Conservation (phyloP, 2,888 invertebrate genomes). For the Hypercompe scribonia region DNA sequence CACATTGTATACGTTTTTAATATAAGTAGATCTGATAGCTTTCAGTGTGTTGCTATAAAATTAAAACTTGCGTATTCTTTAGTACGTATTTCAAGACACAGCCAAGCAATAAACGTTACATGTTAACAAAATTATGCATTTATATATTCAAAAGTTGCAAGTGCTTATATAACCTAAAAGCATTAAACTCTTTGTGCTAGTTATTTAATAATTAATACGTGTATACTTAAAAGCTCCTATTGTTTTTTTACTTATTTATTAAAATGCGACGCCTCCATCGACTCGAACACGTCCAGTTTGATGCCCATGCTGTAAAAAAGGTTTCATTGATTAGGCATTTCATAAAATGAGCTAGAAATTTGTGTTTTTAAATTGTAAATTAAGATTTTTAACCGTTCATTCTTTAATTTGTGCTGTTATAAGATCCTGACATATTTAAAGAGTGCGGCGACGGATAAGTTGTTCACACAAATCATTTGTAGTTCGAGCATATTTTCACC, state of each 20-base stretch:
- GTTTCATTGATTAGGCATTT: constrained; percentile 17
- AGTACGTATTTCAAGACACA: constrained; percentile 61
- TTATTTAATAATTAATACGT: constrained; percentile 17
- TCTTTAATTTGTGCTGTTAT: too few relatives aligned
- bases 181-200: constrained; percentile 32
- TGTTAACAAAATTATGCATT: constrained; percentile 21
- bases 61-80: constrained; percentile 35
- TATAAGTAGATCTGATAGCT: constrained; percentile 34
- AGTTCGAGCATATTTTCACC: too few relatives aligned
- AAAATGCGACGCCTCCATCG: constrained; percentile 89
- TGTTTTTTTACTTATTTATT: constrained; percentile 74
- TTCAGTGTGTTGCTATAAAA: constrained; percentile 35
- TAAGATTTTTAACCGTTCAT: too few relatives aligned
- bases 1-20: constrained; percentile 34
- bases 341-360: not conserved
- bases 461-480: too few relatives aligned
- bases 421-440: too few relatives aligned
- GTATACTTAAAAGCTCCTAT: constrained; percentile 36
- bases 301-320: constrained; percentile 84
- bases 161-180: constrained; percentile 31
- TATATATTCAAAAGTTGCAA: constrained; percentile 12
- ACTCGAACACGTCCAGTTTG: constrained; percentile 86
- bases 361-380: too few relatives aligned
- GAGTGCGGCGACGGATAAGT: too few relatives aligned
- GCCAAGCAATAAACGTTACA: constrained; percentile 59